Evolutionary conservation across 2,113 vertebrate genomes (phyloP).

Genomic region (Ophthalmolycus amberensis): DNA sequence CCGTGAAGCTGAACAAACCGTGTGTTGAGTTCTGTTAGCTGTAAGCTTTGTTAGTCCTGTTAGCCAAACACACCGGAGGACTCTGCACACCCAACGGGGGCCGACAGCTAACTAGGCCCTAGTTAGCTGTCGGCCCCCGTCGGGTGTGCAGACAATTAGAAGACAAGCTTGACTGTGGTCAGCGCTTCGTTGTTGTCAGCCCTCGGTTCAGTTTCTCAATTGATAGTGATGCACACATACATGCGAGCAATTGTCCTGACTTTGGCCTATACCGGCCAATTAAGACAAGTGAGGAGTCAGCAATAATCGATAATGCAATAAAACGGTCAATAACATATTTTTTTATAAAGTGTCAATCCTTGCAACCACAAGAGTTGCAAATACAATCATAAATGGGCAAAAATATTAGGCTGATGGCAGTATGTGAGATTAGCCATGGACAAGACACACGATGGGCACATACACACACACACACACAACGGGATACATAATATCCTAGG

Average conservation of each 20-base stretch:
- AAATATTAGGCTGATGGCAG: neutral
- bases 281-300: neutral
- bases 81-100: too few species aligned
- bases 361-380: neutral
- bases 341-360: neutral
- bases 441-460: neutral
- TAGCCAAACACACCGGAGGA: too few species aligned
- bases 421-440: neutral
- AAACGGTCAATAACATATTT: neutral
- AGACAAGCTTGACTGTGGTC: too few species aligned
- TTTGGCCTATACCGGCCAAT: neutral
- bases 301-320: neutral
- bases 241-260: neutral
- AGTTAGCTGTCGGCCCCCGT: too few species aligned
- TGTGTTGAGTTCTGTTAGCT: too few species aligned
- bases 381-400: neutral
- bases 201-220: neutral
- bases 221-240: neutral
- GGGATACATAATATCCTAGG: neutral
- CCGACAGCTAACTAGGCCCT: too few species aligned
- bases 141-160: too few species aligned
- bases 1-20: too few species aligned
- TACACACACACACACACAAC: neutral
- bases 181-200: neutral
- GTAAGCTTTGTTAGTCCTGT: too few species aligned